Evolutionary conservation across 2,888 invertebrate species (phyloP), one percentile per base, ranked within the genome.

Genomic region (Fragum fragum): DNA sequence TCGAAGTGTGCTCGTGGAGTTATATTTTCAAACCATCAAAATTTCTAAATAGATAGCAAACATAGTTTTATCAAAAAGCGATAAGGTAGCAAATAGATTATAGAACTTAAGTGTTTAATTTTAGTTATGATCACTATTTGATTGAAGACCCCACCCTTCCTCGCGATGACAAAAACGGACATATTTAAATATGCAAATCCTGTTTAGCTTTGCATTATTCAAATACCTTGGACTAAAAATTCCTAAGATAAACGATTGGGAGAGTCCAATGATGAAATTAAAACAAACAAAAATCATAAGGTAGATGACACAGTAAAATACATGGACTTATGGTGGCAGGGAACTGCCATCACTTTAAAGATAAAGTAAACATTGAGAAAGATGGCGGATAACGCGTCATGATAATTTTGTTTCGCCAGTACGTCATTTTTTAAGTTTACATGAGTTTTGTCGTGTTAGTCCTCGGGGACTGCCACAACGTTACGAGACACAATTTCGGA

Each of bases 161-260:
- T 47, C 47, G 47, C 3, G 5, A 47, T 47, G 47, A 47, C 47
- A 47, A 47, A 47, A 47, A 47, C 47, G 47, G 47, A 47, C 47
- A 47, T 47, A 47, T 47, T 36, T 47, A 47, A 47, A 5, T 47
- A 47, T 47, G 47, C 47, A 47, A 47, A 47, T 47, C 47, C 47
- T 47, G 47, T 47, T 47, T 47, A 47, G 14, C 14, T 47, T 47
- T 47, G 47, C 47, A 47, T 47, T 47, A 47, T 47, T 47, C n/a
- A n/a, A 47, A 47, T 47, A 47, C 47, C 16, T 47, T 47, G 47
- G 47, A 47, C 47, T 47, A n/a, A 47, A 36, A 47, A 47, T 47
- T 47, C 47, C 47, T 47, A 2, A 47, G 47, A 47, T 47, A 47
- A 47, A 47, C 5, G 3, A 47, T 5, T 47, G n/a, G 47, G 47